A percentile compares a stretch with the other conserved stretches of the same genome.
phyloP scores from a whole-genome alignment of 1,140 invertebrate species.

The Spodoptera litura region DNA sequence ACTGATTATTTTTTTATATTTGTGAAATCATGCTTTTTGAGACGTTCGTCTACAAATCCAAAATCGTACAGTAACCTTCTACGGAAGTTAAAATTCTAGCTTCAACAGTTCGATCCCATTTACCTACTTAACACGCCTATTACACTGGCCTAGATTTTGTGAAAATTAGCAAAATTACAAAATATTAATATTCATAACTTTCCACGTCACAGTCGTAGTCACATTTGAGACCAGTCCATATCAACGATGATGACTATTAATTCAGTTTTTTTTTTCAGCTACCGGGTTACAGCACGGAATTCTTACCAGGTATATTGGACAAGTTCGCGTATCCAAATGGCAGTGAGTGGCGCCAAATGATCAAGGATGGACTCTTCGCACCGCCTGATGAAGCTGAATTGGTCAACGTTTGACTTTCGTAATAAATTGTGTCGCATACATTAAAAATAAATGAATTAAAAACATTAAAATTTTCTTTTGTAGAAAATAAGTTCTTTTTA shows the following conservation, averaged over 20 bases:
- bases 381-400: constrained; percentile 75
- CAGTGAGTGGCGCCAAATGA: constrained; percentile 90
- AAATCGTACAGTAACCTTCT: neutral
- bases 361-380: constrained; percentile 82
- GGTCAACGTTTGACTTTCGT: constrained; percentile 53
- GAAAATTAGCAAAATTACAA: too few species aligned
- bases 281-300: constrained; percentile 93
- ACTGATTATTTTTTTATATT: neutral
- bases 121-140: too few species aligned
- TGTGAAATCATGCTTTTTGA: too few species aligned
- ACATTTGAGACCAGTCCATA: too few species aligned
- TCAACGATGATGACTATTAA: constrained; percentile 8
- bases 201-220: too few species aligned
- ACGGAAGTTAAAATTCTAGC: too few species aligned
- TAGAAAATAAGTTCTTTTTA: neutral
- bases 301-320: constrained; percentile 89
- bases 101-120: too few species aligned
- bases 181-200: too few species aligned
- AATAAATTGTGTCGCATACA: too few species aligned
- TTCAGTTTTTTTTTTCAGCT: constrained; percentile 75
- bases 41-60: too few species aligned
- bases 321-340: constrained; percentile 92
- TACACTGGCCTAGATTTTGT: too few species aligned
- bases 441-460: neutral
- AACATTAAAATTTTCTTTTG: neutral